Percentiles rank a stretch among this genome's conserved stretches.
Conservation (phyloP, 2,113 vertebrate genomes). For the Anoura caudifer region DNA sequence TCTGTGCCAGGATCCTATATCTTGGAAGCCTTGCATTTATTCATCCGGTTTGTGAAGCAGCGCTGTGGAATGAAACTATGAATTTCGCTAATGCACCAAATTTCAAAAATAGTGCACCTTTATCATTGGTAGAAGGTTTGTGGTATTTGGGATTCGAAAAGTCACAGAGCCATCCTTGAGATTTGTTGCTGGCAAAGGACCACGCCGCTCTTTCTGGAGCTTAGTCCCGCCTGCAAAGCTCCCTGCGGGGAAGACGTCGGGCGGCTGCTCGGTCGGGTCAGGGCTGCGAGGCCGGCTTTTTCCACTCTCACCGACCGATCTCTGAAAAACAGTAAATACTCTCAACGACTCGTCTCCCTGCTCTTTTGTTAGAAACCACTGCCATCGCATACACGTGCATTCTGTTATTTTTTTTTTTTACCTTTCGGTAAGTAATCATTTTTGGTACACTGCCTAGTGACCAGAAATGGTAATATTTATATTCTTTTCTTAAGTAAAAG, state of each 20-base stretch:
- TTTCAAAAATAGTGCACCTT: neutral
- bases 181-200: neutral
- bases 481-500: neutral
- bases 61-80: neutral
- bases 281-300: accelerated
- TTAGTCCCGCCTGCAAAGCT: neutral
- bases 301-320: neutral
- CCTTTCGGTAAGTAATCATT: neutral
- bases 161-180: neutral
- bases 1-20: neutral
- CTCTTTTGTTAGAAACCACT: neutral
- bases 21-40: neutral
- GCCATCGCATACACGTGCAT: neutral
- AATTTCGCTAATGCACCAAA: neutral
- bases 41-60: neutral
- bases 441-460: neutral
- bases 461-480: neutral
- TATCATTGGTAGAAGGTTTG: neutral
- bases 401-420: neutral
- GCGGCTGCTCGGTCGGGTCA: neutral
- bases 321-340: neutral
- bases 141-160: neutral
- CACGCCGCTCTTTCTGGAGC: neutral
- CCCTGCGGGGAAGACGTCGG: neutral
- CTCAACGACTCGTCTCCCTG: neutral